Evolutionary conservation across 2,888 invertebrate genomes (phyloP), one percentile per base, ranked within the genome.

Genomic region (Pachydiplax longipennis): DNA sequence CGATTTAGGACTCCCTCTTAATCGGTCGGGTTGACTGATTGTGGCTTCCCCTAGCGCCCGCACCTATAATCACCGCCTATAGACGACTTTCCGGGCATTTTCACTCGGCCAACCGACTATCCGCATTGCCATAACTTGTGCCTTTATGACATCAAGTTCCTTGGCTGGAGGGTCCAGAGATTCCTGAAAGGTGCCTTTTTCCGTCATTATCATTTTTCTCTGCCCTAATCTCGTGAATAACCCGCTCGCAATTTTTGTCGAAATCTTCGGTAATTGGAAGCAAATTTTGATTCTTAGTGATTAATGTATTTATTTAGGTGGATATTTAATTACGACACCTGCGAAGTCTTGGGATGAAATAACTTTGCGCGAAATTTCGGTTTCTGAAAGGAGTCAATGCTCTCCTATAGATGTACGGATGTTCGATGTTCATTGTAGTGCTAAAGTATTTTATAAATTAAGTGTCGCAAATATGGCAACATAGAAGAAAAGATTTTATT

Each of bases 21-120:
- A 87, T 87, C 61, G 83, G 31, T 83, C 37, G 35, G 35, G 35
- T 44, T 80, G 40, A 83, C 83, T 83, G 83, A 83, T 83, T 53
- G 53, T 58, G 53, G 83, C 83, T 35, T 58, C 31, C 31, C 25
- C 25, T 44, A 18, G n/a, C 48, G 18, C 37, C 61, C 37, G n/a
- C 35, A 35, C 87, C 65, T 61, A 40, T 87, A 87, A 87, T 87
- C 87, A 87, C 35, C n/a, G 61, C 8, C 87, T 31, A 73, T 73
- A 73, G 25, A 53, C 18, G 53, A 73, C 61, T 37, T 87, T 37
- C 87, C 12, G 25, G 31, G 15, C 25, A 31, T 31, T 73, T 73
- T 10, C 73, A 22, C 73, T 25, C n/a, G n/a, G n/a, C 22, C 12
- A 15, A n/a, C 65, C 65, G 65, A 65, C 65, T 6, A 65, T 25